Percentiles rank a stretch among this genome's conserved stretches.
These are phyloP conservation scores for Wasmannia auropunctata DNA, from an alignment of 1,140 invertebrate species.

Conservation along the genomic window DNA sequence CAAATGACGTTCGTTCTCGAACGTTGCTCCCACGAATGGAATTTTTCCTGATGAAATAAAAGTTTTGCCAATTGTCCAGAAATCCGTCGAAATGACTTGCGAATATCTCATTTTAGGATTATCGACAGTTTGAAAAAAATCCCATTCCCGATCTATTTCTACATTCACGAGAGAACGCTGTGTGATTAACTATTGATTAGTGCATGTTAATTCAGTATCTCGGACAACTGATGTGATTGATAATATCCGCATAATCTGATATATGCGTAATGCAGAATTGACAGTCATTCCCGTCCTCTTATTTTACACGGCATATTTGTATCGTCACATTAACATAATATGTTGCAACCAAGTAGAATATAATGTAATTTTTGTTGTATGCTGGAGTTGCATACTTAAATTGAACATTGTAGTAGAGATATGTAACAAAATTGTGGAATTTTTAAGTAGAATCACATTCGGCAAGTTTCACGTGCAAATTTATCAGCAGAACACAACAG, in stretches of 20 bases:
- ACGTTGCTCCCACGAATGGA: not conserved
- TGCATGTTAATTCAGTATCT: not conserved
- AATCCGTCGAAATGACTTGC: not conserved
- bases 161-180: not conserved
- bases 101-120: not conserved
- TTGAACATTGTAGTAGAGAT: not conserved
- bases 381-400: not conserved
- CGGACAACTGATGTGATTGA: not conserved
- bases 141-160: not conserved
- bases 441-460: not conserved
- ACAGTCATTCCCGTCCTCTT: not conserved
- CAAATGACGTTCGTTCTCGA: slow-evolving; percentile 9
- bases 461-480: not conserved
- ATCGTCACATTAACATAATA: not conserved
- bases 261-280: not conserved
- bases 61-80: not conserved
- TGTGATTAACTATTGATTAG: slow-evolving; percentile 3
- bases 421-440: not conserved
- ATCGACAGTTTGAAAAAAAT: not conserved
- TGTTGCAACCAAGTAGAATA: not conserved
- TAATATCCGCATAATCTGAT: not conserved
- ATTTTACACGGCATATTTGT: not conserved
- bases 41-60: not conserved
- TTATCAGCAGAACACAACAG: not conserved
- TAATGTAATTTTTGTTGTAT: not conserved